A percentile compares a stretch with the other conserved stretches of the same genome.
Conservation (phyloP, 2,113 vertebrate genomes). For the Clarias macrocephalus region DNA sequence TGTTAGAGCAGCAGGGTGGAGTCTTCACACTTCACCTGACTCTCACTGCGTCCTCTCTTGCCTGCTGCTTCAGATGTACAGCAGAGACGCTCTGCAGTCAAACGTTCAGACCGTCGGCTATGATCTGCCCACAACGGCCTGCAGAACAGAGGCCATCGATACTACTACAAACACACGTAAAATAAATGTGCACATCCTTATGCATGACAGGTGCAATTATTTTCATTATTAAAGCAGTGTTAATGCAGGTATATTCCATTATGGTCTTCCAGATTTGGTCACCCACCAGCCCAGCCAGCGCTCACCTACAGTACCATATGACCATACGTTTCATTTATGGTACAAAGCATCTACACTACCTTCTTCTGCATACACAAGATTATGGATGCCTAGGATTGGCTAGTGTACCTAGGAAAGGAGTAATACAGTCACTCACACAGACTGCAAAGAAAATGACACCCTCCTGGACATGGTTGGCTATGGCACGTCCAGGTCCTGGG, state of each 20-base stretch:
- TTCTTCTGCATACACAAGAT: neutral
- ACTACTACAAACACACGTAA: neutral
- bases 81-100: neutral
- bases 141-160: neutral
- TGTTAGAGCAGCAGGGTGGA: slow-evolving; percentile 8
- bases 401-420: neutral
- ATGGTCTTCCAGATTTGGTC: too few relatives aligned
- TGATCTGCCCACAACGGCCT: neutral
- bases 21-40: neutral
- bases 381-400: neutral
- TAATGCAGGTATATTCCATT: too few relatives aligned
- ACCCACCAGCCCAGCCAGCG: too few relatives aligned
- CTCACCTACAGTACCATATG: too few relatives aligned
- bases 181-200: neutral
- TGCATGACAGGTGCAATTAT: neutral
- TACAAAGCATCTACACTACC: neutral
- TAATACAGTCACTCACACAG: neutral
- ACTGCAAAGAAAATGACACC: neutral
- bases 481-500: too few relatives aligned
- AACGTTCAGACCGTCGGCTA: neutral
- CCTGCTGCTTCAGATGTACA: neutral
- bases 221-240: too few relatives aligned
- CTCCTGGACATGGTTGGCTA: too few relatives aligned
- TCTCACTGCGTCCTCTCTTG: neutral
- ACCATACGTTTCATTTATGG: neutral